A percentile compares a stretch with the other conserved stretches of the same genome.
Conservation (phyloP, 1,140 invertebrate species). For the Anoplolepis gracilipes region DNA sequence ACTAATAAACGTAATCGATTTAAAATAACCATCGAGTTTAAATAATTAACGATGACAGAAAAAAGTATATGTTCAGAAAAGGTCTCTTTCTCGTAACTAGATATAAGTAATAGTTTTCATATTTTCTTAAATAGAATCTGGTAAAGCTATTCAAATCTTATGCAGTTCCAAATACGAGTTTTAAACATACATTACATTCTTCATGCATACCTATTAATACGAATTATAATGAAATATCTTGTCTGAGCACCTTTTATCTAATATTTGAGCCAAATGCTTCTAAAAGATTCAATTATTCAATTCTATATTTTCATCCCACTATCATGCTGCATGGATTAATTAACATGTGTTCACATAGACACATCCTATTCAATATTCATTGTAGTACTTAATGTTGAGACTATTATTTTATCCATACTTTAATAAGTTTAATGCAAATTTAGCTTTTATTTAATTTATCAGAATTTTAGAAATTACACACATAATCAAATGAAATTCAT, state of each 20-base stretch:
- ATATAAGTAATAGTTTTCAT: slow-evolving; percentile 39
- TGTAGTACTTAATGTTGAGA: background rate
- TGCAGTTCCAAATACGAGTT: slow-evolving; percentile 49
- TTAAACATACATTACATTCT: slow-evolving; percentile 35
- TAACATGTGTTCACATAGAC: slow-evolving; percentile 21
- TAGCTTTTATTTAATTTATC: background rate
- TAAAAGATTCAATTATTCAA: slow-evolving; percentile 27
- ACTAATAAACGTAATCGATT: background rate
- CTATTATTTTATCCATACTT: background rate
- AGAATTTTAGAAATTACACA: background rate
- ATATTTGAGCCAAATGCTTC: slow-evolving; percentile 40
- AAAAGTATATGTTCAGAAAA: background rate
- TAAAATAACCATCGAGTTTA: background rate
- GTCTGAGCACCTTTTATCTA: slow-evolving; percentile 43
- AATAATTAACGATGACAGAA: slow-evolving; percentile 23
- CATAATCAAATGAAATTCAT: background rate
- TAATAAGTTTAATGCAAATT: background rate
- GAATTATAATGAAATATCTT: slow-evolving; percentile 49
- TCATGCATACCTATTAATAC: slow-evolving; percentile 42
- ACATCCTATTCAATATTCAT: background rate
- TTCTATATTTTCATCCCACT: slow-evolving; percentile 26
- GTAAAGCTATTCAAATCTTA: slow-evolving; percentile 44
- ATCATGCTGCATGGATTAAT: background rate
- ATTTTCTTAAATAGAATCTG: slow-evolving; percentile 58
- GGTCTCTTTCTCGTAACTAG: background rate